Evolutionary conservation across 2,113 vertebrate genomes (phyloP).

Genomic region (Ciconia stormi): DNA sequence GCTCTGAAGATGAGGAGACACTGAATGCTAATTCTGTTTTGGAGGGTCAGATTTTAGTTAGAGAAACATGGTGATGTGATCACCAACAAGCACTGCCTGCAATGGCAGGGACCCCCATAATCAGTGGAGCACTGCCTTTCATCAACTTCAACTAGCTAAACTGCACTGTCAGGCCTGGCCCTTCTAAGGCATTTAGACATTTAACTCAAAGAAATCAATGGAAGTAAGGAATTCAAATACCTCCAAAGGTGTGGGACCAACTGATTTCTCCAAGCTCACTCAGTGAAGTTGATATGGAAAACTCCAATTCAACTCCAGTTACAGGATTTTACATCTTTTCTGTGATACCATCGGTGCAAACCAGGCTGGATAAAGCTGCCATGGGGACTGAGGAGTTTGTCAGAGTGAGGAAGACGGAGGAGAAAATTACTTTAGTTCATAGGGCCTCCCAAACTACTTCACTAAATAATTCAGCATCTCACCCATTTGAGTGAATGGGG

Average conservation of each 20-base stretch:
- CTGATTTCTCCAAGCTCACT: not conserved
- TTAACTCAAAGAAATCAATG: not conserved
- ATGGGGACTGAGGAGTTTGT: not conserved
- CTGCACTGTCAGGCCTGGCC: not conserved
- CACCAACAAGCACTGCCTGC: not conserved
- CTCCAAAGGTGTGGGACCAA: not conserved
- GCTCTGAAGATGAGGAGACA: not conserved
- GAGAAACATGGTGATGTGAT: not conserved
- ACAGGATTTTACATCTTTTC: not conserved
- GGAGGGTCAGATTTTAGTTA: not conserved
- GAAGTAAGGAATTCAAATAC: not conserved
- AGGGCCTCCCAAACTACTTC: not conserved
- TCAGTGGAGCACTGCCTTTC: not conserved
- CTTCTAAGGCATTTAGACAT: not conserved
- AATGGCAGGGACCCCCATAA: fast-evolving
- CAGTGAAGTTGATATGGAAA: not conserved
- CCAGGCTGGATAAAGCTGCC: not conserved
- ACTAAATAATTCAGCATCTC: not conserved
- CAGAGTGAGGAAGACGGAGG: not conserved
- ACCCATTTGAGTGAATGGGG: not conserved
- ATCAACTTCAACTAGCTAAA: not conserved
- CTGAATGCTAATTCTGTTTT: not conserved
- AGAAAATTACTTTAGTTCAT: not conserved
- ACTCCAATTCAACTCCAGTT: not conserved
- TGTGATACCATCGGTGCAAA: not conserved